Evolutionary conservation across 2,797 vertebrate species (phyloP), one percentile per base, ranked within the genome.

Genomic region (Chaetophractus vellerosus): DNA sequence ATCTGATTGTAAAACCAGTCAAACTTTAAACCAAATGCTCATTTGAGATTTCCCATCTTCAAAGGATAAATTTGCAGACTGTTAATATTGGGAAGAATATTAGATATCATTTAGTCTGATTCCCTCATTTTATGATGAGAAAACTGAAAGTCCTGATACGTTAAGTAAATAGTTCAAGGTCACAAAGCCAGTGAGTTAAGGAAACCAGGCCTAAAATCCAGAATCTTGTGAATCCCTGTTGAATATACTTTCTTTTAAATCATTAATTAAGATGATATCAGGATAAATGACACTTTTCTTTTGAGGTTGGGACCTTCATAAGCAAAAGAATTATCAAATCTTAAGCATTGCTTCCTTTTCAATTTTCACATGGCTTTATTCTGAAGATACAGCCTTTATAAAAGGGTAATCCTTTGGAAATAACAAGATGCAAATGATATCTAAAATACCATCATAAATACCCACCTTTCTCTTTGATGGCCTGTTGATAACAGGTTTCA

Each of bases 1-100:
- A 81, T 96, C 82, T 96, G 96, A 96, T 80, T 97, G 64, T 64
- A 98, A 97, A 97, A 95, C 68, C 93, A 96, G 88, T 63, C 66
- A 33, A 59, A 90, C 45, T 94, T 97, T 91, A 90, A 94, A 88
- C 88, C 79, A 71, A 94, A 97, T 96, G 93, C 66, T 88, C 92
- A 95, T 95, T 61, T 97, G 80, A 97, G 88, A 83, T 64, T 96
- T 96, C 93, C 82, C 36, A 74, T 97, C 52, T 71, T 88, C 82
- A 95, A 92, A 28, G 2, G 33, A 93, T 95, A 91, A 66, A 93
- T 74, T 3, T 97, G 21, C 48, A 86, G 55, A 59, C 79, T 80
- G 81, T 63, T 61, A 96, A 92, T 96, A 55, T 63, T 96, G n/a
- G 36, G 95, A 93, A 36, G 28, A 94, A 96, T 96, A 96, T 38